Base-by-base conservation (phyloP, 2,888 invertebrate genomes). In the Eupithecia inturbata region DNA sequence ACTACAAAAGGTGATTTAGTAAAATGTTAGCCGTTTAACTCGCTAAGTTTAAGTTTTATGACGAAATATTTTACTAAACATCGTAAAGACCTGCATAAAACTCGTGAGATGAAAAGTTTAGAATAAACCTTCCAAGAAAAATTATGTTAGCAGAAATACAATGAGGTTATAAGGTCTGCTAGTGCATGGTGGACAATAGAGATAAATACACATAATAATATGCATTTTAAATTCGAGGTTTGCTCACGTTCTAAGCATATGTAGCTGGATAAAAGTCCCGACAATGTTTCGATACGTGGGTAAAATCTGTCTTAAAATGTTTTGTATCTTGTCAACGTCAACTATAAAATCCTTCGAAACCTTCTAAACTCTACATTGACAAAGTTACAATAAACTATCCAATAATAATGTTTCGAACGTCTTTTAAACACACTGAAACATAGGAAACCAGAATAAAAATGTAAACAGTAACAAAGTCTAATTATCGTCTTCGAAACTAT, bases 1-100 rank as follows among this genome's bases (percentile, higher is more conserved):
- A 68, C 66, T 67, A 1, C 60, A 36, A 36, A 60, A 33, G 45
- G 60, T 73, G 70, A 73, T 62, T 70, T 67, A 12, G 63, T 53
- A 63, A 71, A 71, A 69, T 41, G 45, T 64, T 69, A 33, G 68
- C 28, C 39, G 53, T 63, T 69, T 49, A 31, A 22, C 28, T 64
- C 6, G 28, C 66, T 26, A 66, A 66, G 39, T 64, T 64, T 31
- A 49, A 70, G 70, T 53, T 66, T 53, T 64, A 49, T 60, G 36
- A 12, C 36, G 26, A 64, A 64, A 64, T 64, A 63, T 45, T 64
- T 63, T 28, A 60, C 28, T 45, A 31, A 39, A 66, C 66, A 66
- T 26, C 66, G 36, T 26, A 26, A 41, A 39, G 36, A 41, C 62
- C 31, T 19, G 41, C 36, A 22, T 66, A 26, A 36, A 36, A 41